Evolutionary conservation across 1,140 invertebrate genomes (phyloP), one percentile per base, ranked within the genome.

Genomic region (Tetragnatha versicolor): DNA sequence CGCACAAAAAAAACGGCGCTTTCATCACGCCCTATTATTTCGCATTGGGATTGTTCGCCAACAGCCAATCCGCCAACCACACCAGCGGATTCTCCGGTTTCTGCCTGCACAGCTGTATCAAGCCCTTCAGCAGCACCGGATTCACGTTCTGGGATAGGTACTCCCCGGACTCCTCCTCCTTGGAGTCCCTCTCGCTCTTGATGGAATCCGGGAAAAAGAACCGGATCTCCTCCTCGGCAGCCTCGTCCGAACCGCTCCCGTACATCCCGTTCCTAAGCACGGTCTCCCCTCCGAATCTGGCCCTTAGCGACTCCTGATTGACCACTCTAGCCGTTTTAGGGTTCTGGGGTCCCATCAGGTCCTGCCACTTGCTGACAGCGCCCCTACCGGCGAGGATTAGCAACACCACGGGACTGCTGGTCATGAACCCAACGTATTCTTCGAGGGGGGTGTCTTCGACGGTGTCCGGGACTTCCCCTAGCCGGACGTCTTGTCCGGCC

Each of bases 81-180:
- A 79, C 66, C 14, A 79, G 25, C 12, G 76, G 76, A 61, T 79
- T 79, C 12, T 79, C 76, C 27, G 76, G 76, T n/a, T 79, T 79
- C 31, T 79, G 65, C 12, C 66, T 45, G 29, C 76, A 79, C 1
- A 79, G 12, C 14, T 69, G 66, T 0, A 79, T 69, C 2, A 79
- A 22, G 14, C 76, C 76, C 25, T 79, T 79, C 53, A 79, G 17
- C 3, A 79, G 31, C 29, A 61, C 42, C 10, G 76, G 76, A 51
- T 79, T 79, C 6, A 79, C 76, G 17, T 51, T 61, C 22, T 69
- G 35, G 6, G 76, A 69, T 20, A 79, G 31, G 20, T 79, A 79
- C 9, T 69, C 76, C 0, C 73, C 61, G 1, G 73, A 66, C 7
- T 33, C 47, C 6, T 29, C 42, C 33, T 39, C 22, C 17, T 65